Evolutionary conservation across 1,140 invertebrate genomes (phyloP), one percentile per base, ranked within the genome.

Genomic region (Orius insidiosus): DNA sequence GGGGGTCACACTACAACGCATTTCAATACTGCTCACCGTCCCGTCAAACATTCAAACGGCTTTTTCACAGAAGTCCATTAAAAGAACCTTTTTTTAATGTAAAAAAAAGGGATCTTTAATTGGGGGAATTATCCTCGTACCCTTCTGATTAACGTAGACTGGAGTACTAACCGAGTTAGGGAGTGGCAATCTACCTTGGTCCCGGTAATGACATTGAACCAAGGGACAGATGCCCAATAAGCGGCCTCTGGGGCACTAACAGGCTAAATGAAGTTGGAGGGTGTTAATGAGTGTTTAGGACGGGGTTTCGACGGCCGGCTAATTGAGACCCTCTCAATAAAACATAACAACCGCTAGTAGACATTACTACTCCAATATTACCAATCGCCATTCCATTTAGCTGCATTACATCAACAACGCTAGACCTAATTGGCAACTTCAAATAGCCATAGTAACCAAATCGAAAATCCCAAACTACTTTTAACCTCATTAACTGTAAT

Each of bases 211-310:
- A 13, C n/a, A 36, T 13, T 11, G 35, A 13, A 36, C 35, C n/a
- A 36, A 11, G 16, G 16, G 38, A 15, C 38, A 40, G 38, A 18
- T 18, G 38, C 13, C 38, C 38, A 40, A 40, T 40, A 40, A 40
- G 38, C 38, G 38, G 11, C 38, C 16, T 18, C 16, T 18, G 9
- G n/a, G 11, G 10, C 10, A 15, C 38, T 40, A 40, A 40, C 38
- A 15, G 38, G 38, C 13, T 40, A 40, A 40, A 40, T 40, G 38
- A 40, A 40, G 38, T 40, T 40, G 38, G 38, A 40, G 38, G 16
- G 38, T 18, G 38, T 40, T 40, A 40, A 40, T 40, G 38, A 40
- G 13, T 40, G 38, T 40, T 40, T 40, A 40, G 38, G 18, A 18
- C 13, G 13, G 13, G 38, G 13, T 18, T 18, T 13, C 5, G 11